These are phyloP conservation scores for Ameiurus melas DNA, from an alignment of 2,113 vertebrate species.

Conservation along the genomic window DNA sequence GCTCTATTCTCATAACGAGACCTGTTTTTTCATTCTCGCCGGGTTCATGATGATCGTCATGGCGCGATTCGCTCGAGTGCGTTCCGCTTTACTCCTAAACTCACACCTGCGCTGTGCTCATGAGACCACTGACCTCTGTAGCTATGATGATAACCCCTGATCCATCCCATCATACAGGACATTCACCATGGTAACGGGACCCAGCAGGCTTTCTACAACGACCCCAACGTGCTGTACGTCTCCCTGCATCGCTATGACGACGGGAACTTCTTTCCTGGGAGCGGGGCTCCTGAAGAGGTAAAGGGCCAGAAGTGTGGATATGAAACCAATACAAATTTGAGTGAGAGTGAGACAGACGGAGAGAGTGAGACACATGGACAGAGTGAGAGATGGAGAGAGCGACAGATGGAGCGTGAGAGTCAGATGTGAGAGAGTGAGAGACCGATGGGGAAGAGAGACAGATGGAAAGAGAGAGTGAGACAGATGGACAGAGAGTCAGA, in stretches of 20 bases:
- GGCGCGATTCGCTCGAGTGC: no score
- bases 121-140: not conserved
- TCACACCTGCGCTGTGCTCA: not conserved
- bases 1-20: not conserved
- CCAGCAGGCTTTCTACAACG: constrained; percentile 83
- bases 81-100: not conserved
- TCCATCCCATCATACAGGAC: constrained; percentile 66
- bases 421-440: no score
- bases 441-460: no score
- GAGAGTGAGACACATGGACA: not conserved
- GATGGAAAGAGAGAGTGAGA: not conserved
- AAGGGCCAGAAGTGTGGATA: not conserved
- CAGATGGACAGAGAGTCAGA: not conserved
- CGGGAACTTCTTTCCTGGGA: constrained; percentile 88
- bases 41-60: not conserved
- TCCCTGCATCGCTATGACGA: constrained; percentile 86
- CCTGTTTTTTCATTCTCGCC: not conserved
- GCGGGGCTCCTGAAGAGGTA: constrained; percentile 84
- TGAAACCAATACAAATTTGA: not conserved
- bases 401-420: not conserved
- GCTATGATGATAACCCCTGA: not conserved
- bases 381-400: no score
- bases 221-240: constrained; percentile 82
- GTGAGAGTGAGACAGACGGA: not conserved
- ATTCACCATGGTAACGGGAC: constrained; percentile 88